Conservation (phyloP, 2,888 invertebrate species). For the Torymus auratus region DNA sequence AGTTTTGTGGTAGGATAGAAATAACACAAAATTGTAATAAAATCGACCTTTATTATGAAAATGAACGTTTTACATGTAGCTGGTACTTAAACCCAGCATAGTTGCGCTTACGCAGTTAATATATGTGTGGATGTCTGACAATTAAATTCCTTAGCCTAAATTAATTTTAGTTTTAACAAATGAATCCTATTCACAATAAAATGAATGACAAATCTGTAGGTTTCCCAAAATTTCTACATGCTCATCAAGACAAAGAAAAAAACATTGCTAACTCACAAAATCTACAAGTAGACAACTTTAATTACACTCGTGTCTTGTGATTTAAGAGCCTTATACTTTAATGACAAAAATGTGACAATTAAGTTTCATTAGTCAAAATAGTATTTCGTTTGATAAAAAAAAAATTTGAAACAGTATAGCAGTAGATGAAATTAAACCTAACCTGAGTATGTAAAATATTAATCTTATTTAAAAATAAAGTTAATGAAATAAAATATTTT, state of each 20-base stretch:
- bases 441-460: conserved; percentile 39
- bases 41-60: conserved; percentile 73
- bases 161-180: conserved; percentile 55
- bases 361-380: conserved; percentile 36
- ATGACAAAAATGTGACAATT: conserved; percentile 37
- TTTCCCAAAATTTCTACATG: conserved; percentile 50
- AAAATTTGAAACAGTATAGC: conserved; percentile 33
- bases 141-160: conserved; percentile 54
- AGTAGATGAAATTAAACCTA: conserved; percentile 37
- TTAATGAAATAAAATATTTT: conserved; percentile 45
- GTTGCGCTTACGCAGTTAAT: conserved; percentile 41
- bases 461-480: conserved; percentile 25
- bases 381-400: conserved; percentile 30
- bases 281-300: conserved; percentile 49
- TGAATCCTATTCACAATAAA: conserved; percentile 54
- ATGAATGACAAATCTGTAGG: conserved; percentile 52
- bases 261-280: conserved; percentile 50
- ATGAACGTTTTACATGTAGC: conserved; percentile 74
- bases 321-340: conserved; percentile 41
- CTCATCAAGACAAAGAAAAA: conserved; percentile 46
- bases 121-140: conserved; percentile 37
- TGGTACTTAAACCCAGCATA: conserved; percentile 62
- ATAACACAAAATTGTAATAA: conserved; percentile 63
- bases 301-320: conserved; percentile 39
- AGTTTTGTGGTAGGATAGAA: background rate